A percentile compares a stretch with the other conserved stretches of the same genome.
Conservation (phyloP, 1,140 invertebrate genomes). For the Heterodera carotae region DNA sequence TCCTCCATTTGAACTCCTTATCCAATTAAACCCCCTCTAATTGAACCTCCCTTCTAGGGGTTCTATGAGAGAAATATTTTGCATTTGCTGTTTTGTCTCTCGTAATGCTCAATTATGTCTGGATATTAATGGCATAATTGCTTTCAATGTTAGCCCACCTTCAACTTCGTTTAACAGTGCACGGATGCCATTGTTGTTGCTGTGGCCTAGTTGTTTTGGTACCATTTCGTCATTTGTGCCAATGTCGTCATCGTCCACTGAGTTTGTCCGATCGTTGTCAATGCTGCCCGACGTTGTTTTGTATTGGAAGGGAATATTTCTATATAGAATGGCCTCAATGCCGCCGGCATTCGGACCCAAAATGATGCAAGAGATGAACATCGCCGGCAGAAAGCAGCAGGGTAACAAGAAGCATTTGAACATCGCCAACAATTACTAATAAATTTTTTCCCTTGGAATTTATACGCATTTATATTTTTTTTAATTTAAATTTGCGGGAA, state of each 20-base stretch:
- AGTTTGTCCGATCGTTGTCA: too few relatives aligned
- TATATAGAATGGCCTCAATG: conserved; percentile 2
- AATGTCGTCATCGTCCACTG: neutral
- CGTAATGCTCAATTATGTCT: neutral
- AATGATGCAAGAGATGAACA: neutral
- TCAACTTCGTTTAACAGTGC: neutral
- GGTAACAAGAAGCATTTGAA: neutral
- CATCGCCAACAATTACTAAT: neutral
- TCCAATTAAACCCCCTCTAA: too few relatives aligned
- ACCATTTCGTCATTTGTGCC: neutral
- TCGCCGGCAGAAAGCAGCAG: neutral
- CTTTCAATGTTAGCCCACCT: neutral
- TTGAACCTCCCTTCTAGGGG: too few relatives aligned
- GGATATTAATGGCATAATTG: too few relatives aligned
- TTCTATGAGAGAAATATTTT: too few relatives aligned
- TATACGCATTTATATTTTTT: too few relatives aligned
- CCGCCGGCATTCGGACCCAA: neutral
- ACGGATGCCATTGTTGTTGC: neutral
- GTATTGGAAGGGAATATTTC: conserved; percentile 12
- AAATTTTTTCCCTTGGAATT: neutral
- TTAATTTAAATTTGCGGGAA: too few relatives aligned
- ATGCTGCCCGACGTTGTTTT: neutral
- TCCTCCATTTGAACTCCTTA: too few relatives aligned
- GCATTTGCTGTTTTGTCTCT: neutral
- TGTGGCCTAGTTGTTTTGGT: neutral